Conservation (phyloP, 1,140 invertebrate genomes). For the Acromyrmex echinatior region DNA sequence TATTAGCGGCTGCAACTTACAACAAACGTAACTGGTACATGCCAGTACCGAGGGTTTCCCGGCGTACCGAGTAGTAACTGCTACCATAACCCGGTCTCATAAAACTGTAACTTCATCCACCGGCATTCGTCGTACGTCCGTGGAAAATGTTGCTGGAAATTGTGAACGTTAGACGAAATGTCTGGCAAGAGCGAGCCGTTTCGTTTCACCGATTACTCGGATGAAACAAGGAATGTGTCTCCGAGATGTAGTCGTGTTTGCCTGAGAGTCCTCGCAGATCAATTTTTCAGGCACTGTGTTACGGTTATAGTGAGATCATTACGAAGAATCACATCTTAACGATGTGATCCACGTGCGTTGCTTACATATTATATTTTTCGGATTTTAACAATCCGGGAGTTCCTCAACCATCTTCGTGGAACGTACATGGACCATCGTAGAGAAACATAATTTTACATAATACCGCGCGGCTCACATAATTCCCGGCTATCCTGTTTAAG, state of each 20-base stretch:
- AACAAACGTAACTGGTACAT: constrained; percentile 14
- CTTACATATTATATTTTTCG: neutral
- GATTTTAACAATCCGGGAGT: neutral
- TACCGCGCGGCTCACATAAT: constrained; percentile 61
- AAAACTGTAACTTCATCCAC: constrained; percentile 70
- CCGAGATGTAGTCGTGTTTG: constrained; percentile 8
- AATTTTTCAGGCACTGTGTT: constrained; percentile 29
- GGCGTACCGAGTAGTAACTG: constrained; percentile 48
- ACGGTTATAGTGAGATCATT: constrained; percentile 11
- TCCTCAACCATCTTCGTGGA: neutral
- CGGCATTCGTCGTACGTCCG: constrained; percentile 56
- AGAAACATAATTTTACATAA: constrained; percentile 71
- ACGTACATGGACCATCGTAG: neutral
- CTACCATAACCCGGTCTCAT: constrained; percentile 65
- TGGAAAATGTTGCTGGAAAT: constrained; percentile 69
- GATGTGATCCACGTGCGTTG: neutral
- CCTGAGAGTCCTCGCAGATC: neutral
- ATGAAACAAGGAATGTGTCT: constrained; percentile 31
- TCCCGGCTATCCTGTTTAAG: constrained; percentile 60
- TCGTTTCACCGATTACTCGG: constrained; percentile 66
- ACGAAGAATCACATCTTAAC: neutral
- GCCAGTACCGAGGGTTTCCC: constrained; percentile 43
- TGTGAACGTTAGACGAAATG: constrained; percentile 71
- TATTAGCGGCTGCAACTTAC: constrained; percentile 28
- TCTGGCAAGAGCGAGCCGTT: constrained; percentile 9